Base-by-base conservation (phyloP, 2,888 invertebrate genomes). In the Gari tellinella region DNA sequence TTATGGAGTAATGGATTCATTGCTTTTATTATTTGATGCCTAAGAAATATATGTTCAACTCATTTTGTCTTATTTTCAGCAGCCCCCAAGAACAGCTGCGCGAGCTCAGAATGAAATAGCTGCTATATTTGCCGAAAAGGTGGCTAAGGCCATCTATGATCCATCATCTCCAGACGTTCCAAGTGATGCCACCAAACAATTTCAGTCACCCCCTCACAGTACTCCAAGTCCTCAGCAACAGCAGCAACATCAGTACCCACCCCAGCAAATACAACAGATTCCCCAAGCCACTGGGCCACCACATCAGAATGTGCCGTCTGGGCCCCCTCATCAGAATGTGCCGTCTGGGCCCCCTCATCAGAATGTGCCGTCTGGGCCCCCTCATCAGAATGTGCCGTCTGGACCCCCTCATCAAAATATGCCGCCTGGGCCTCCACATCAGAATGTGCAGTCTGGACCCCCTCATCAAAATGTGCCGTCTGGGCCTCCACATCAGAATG, bases 91-190 rank as follows among this genome's bases (percentile, higher is more conserved):
- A n/a, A n/a, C n/a, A n/a, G n/a, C n/a, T n/a, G n/a, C n/a, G n/a
- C n/a, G n/a, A n/a, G n/a, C n/a, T n/a, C 64, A 61, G 38, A 74
- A 72, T 72, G 81, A 82, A 41, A 86, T 88, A 43, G 83, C 84
- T 38, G 87, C 87, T 3, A 78, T 84, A 79, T 88, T 88, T 82
- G 87, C 87, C 14, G 86, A 86, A 7, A 82, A 85, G 57, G 87
- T 88, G 8, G 87, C 88, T 21, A 57, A 45, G 25, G 23, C 45
- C 31, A 31, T 31, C 31, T 31, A 31, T 31, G 31, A 31, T 31
- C 31, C 4, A 7, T n/a, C n/a, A n/a, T n/a, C n/a, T n/a, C n/a
- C n/a, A n/a, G n/a, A n/a, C n/a, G n/a, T n/a, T n/a, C 31, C 31
- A 7, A 10, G 10, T 4, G 31, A 31, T 31, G 31, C 31, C 5